Percentiles rank a stretch among this genome's conserved stretches.
Evolutionary conservation across 2,113 vertebrate genomes (phyloP).

Genomic region (Ivindomyrus marchei): DNA sequence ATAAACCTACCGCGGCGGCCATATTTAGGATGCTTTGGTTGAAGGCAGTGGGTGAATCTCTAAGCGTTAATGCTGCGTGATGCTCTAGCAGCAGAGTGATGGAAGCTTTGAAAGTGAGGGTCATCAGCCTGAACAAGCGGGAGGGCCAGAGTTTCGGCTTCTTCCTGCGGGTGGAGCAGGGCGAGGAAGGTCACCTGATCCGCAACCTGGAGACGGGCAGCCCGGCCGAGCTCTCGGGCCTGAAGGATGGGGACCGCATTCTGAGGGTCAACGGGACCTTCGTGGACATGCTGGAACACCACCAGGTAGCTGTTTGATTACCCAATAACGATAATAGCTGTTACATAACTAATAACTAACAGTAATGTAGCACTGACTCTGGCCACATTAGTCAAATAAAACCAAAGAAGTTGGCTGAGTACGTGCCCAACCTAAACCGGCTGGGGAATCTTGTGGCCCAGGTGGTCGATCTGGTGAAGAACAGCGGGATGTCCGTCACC

Average conservation of each 20-base stretch:
- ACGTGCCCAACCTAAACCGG: not conserved
- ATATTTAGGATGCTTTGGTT: not conserved
- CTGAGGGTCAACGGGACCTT: slow-evolving; percentile 77
- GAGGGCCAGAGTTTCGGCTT: slow-evolving; percentile 76
- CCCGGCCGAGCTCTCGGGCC: slow-evolving; percentile 73
- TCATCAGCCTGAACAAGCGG: slow-evolving; percentile 72
- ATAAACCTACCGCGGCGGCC: not conserved
- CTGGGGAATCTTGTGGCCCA: slow-evolving; percentile 33
- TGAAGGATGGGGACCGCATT: slow-evolving; percentile 85
- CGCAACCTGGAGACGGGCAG: slow-evolving; percentile 72
- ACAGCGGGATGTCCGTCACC: slow-evolving; percentile 63
- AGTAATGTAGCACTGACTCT: not conserved
- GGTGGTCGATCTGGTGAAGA: slow-evolving; percentile 79
- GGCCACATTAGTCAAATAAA: not conserved
- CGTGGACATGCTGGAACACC: slow-evolving; percentile 74
- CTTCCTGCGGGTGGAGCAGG: slow-evolving; percentile 75
- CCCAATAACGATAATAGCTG: not conserved
- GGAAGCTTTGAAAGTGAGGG: slow-evolving; percentile 61
- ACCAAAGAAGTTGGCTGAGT: not conserved
- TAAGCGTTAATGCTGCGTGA: not conserved
- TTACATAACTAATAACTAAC: not conserved
- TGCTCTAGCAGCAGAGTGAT: slow-evolving; percentile 58
- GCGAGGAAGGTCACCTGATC: slow-evolving; percentile 75
- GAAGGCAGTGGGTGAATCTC: not conserved
- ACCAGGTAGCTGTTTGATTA: slow-evolving; percentile 58